A percentile compares a stretch with the other conserved stretches of the same genome.
Conservation (phyloP, 2,797 vertebrate species). For the Myotis findleyi region DNA sequence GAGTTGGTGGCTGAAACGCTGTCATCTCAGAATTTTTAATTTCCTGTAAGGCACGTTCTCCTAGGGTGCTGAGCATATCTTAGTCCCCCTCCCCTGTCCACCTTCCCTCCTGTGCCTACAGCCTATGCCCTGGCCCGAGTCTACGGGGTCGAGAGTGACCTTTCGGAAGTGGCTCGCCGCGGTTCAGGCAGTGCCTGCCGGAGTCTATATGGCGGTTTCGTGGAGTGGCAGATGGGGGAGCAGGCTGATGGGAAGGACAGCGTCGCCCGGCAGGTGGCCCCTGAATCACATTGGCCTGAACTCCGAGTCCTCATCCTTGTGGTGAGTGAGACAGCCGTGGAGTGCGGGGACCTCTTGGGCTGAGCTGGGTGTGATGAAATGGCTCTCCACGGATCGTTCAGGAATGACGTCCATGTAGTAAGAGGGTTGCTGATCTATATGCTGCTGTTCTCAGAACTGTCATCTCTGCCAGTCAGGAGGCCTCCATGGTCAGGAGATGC, state of each 20-base stretch:
- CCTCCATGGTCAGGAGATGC: background rate
- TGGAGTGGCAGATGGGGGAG: constrained; percentile 95
- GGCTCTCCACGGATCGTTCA: too few relatives aligned
- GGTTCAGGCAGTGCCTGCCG: constrained; percentile 97
- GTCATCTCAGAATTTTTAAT: background rate
- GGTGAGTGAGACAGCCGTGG: constrained; percentile 87
- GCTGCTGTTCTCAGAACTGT: background rate
- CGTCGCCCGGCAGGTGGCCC: constrained; percentile 93
- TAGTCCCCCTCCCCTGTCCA: background rate
- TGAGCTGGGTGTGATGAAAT: too few relatives aligned
- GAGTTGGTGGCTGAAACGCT: background rate
- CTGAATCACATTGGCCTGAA: constrained; percentile 95
- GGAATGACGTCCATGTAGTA: background rate
- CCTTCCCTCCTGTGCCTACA: constrained; percentile 66
- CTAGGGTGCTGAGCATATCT: background rate
- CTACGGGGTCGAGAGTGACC: constrained; percentile 92
- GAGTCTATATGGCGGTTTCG: constrained; percentile 96
- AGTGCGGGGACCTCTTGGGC: background rate
- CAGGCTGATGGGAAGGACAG: constrained; percentile 94
- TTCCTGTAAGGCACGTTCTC: accelerated
- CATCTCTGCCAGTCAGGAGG: background rate
- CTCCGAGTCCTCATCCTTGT: constrained; percentile 94
- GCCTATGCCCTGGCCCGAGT: constrained; percentile 92
- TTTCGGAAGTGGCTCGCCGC: constrained; percentile 94
- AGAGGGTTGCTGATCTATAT: background rate